Conservation (phyloP, 2,888 invertebrate genomes). For the Aethes cnicana region DNA sequence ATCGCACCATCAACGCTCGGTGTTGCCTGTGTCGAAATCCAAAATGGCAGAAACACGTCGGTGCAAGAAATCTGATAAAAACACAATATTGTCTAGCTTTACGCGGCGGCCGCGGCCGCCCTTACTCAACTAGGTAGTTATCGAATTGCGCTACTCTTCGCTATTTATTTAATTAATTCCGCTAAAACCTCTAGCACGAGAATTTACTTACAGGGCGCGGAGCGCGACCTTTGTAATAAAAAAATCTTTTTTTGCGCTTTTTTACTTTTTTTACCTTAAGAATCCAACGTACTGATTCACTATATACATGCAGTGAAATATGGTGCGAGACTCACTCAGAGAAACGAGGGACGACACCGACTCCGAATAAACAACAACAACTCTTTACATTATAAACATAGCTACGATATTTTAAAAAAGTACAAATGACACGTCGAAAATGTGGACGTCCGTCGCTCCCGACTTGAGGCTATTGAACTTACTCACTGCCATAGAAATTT, state of each 20-base stretch:
- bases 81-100: slow-evolving; percentile 76
- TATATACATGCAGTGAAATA: slow-evolving; percentile 70
- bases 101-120: slow-evolving; percentile 60
- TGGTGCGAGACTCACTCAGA: slow-evolving; percentile 68
- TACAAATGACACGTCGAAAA: slow-evolving; percentile 64
- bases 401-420: slow-evolving; percentile 60
- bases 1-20: slow-evolving; percentile 57
- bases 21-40: slow-evolving; percentile 36
- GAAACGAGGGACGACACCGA: slow-evolving; percentile 60
- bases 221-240: slow-evolving; percentile 62
- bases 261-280: slow-evolving; percentile 55
- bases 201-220: slow-evolving; percentile 53
- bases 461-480: neutral
- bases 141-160: slow-evolving; percentile 76
- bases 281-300: slow-evolving; percentile 52
- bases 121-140: slow-evolving; percentile 74
- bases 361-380: slow-evolving; percentile 57
- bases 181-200: slow-evolving; percentile 68
- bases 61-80: slow-evolving; percentile 68
- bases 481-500: neutral
- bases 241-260: slow-evolving; percentile 65
- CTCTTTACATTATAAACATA: slow-evolving; percentile 46
- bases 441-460: slow-evolving; percentile 33
- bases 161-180: slow-evolving; percentile 65
- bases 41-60: slow-evolving; percentile 42